These are phyloP conservation scores for Rissa tridactyla DNA, from an alignment of 2,113 vertebrate species.

Conservation along the genomic window DNA sequence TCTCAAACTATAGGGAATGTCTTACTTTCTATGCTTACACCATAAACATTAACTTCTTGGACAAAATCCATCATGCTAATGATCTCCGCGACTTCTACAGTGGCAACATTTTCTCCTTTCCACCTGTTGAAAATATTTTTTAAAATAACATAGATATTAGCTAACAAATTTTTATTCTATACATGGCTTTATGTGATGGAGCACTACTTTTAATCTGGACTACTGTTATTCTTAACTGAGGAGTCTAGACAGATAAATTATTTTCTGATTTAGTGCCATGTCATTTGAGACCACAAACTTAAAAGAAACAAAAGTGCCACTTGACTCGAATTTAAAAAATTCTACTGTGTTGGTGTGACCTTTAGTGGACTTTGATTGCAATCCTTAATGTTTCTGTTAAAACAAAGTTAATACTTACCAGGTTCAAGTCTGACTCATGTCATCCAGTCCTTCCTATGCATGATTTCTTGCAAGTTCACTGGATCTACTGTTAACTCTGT, in stretches of 20 bases:
- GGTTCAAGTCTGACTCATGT: neutral
- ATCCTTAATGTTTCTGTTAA: neutral
- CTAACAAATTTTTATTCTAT: neutral
- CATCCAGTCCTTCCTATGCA: neutral
- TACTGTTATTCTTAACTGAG: neutral
- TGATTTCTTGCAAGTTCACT: neutral
- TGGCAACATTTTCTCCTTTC: conserved; percentile 84
- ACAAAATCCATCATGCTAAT: conserved; percentile 71
- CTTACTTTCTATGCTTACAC: conserved; percentile 78
- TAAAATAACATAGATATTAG: neutral
- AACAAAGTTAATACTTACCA: neutral
- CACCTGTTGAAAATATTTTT: conserved; percentile 62
- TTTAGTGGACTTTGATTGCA: neutral
- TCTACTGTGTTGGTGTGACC: neutral
- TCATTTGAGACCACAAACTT: neutral
- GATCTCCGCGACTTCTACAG: conserved; percentile 73
- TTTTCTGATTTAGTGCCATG: neutral
- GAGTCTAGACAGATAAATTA: neutral
- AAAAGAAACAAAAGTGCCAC: neutral
- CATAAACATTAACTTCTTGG: conserved; percentile 78
- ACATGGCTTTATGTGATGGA: neutral
- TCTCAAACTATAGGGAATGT: neutral
- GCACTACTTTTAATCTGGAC: neutral
- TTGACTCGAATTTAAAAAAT: neutral
- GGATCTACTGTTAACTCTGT: neutral